Conservation (phyloP, 1,140 invertebrate genomes). For the Aplysia californica region DNA sequence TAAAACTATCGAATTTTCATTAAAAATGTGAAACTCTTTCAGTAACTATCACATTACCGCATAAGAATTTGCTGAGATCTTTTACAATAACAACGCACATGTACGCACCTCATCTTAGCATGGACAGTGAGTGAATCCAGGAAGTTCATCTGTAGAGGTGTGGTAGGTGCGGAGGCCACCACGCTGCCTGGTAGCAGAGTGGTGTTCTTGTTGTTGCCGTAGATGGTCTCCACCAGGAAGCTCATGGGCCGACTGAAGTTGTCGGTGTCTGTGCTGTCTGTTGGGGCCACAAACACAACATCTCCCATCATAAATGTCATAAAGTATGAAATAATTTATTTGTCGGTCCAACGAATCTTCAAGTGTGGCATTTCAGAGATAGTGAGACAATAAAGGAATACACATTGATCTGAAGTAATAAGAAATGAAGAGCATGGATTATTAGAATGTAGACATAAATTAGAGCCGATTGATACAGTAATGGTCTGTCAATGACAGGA, state of each 20-base stretch:
- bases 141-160: conserved; percentile 90
- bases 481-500: too few relatives aligned
- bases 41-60: too few relatives aligned
- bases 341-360: too few relatives aligned
- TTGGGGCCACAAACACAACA: too few relatives aligned
- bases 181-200: conserved; percentile 64
- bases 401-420: not conserved
- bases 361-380: not conserved
- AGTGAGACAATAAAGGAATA: not conserved
- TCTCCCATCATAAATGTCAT: too few relatives aligned
- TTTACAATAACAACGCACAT: not conserved
- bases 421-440: not conserved
- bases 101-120: conserved; percentile 86
- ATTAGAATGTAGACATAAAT: not conserved
- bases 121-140: conserved; percentile 96
- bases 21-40: too few relatives aligned
- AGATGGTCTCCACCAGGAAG: conserved; percentile 87
- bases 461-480: too few relatives aligned
- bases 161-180: conserved; percentile 73
- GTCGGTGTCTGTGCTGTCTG: conserved; percentile 70
- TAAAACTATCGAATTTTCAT: too few relatives aligned
- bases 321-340: too few relatives aligned
- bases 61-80: too few relatives aligned
- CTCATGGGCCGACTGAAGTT: conserved; percentile 82
- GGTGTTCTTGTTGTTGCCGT: conserved; percentile 72